Evolutionary conservation across 2,888 invertebrate genomes (phyloP).

Genomic region (Pycnomerus fuliginosus): DNA sequence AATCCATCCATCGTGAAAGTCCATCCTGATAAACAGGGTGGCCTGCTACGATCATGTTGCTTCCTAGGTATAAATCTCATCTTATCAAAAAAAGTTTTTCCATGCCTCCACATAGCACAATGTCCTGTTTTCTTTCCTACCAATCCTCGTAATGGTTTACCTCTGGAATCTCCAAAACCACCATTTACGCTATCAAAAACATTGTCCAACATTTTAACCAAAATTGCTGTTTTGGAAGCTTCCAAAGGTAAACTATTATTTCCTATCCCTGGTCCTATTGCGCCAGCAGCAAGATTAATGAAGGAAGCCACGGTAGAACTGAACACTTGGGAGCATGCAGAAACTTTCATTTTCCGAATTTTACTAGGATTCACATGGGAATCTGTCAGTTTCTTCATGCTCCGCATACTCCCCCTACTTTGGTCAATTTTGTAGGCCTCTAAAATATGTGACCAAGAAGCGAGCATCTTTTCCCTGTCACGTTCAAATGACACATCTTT

Average conservation of each 20-base stretch:
- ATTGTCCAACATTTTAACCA: background rate
- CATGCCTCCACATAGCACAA: background rate
- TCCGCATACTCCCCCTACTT: slow-evolving; percentile 1
- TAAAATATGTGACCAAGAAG: background rate
- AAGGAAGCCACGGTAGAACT: background rate
- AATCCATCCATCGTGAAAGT: slow-evolving; percentile 2
- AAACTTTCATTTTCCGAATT: slow-evolving; percentile 8
- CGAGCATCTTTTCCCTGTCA: background rate
- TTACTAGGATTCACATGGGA: background rate
- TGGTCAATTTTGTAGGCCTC: background rate
- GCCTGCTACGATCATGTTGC: background rate
- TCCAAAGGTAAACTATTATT: background rate
- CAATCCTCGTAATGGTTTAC: slow-evolving; percentile 4
- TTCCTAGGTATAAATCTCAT: background rate
- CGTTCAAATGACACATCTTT: too few relatives aligned
- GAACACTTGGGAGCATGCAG: background rate
- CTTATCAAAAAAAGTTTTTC: background rate
- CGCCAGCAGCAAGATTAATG: background rate
- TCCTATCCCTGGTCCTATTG: background rate
- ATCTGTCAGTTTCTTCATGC: slow-evolving; percentile 1
- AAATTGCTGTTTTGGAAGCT: slow-evolving; percentile 1
- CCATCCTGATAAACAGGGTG: background rate
- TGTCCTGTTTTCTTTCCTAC: background rate
- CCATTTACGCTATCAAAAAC: slow-evolving; percentile 9
- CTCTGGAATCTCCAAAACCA: background rate